Base-by-base conservation (phyloP, 2,888 invertebrate species). In the Chloroclystis v-ata region DNA sequence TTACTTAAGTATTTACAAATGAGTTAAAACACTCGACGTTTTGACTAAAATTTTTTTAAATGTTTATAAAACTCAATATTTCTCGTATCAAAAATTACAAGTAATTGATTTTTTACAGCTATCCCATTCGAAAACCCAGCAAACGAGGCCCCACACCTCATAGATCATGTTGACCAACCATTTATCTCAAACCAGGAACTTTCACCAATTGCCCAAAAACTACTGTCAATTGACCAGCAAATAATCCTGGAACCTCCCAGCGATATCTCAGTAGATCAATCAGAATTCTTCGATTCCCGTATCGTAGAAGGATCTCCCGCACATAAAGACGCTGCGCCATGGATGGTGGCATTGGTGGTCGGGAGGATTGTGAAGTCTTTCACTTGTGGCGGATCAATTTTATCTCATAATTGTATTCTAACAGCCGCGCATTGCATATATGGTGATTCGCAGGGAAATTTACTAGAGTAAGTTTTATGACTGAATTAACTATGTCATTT, bases 391-490 rank as follows among this genome's bases (percentile, higher is more conserved):
- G 51, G 51, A 8, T 55, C 58, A n/a, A 33, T 65, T n/a, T 54
- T 61, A 49, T 28, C 52, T 40, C 2, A 39, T 10, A 13, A 29
- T 11, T 32, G 48, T 44, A 33, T 58, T 1, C 13, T 54, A 13
- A 60, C 54, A 4, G 60, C 60, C 5, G 60, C 60, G 7, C 60
- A 59, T n/a, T 59, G 56, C 24, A 49, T 56, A 28, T 9, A 7
- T n/a, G 7, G 12, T 71, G 75, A 8, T 47, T 2, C 5, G 14
- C 74, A 8, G 47, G 5, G 0, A 37, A 61, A 3, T 48, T 25
- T 28, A 30, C 46, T 28, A n/a, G 46, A 1, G 66, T 75, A 3
- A 24, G 26, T 1, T 24, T 24, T 6, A 11, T 11, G 11, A 11
- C 11, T 1, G 7, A 1, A 25, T 25, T 4, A 8, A 25, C 6